These are phyloP conservation scores for Carapus acus DNA, from an alignment of 2,797 vertebrate genomes.

Conservation along the genomic window DNA sequence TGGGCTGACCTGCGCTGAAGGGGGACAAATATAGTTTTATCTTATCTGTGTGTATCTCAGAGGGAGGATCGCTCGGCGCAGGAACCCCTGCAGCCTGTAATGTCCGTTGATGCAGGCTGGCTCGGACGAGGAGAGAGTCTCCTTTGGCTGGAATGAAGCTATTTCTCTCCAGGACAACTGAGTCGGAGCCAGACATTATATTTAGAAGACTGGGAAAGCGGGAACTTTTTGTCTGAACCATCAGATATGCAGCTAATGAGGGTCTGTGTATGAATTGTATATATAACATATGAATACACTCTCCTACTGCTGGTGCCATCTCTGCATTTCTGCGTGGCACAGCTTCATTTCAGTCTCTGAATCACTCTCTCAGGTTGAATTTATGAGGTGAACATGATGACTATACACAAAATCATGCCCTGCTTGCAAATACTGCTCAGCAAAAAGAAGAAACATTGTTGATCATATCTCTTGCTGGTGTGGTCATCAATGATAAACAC, in stretches of 20 bases:
- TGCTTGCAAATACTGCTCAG: not conserved
- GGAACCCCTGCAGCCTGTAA: conserved; percentile 13
- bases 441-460: no score
- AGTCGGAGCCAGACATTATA: conserved; percentile 47
- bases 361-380: not conserved
- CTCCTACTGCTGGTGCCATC: no score
- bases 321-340: not conserved
- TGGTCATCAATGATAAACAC: not conserved
- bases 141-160: conserved; percentile 34
- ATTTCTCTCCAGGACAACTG: conserved; percentile 51
- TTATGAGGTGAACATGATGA: not conserved
- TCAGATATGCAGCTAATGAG: not conserved
- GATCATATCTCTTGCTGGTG: no score
- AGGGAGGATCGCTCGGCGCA: not conserved
- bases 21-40: no score
- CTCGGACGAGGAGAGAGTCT: conserved; percentile 15
- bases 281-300: no score
- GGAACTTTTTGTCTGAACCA: conserved; percentile 23
- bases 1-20: no score
- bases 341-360: not conserved
- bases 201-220: conserved; percentile 51
- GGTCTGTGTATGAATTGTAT: not conserved
- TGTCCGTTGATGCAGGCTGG: conserved; percentile 26
- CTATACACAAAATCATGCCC: not conserved
- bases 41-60: no score